These are phyloP conservation scores for Drosophila nannoptera DNA, from an alignment of 1,140 invertebrate species.

Conservation along the genomic window DNA sequence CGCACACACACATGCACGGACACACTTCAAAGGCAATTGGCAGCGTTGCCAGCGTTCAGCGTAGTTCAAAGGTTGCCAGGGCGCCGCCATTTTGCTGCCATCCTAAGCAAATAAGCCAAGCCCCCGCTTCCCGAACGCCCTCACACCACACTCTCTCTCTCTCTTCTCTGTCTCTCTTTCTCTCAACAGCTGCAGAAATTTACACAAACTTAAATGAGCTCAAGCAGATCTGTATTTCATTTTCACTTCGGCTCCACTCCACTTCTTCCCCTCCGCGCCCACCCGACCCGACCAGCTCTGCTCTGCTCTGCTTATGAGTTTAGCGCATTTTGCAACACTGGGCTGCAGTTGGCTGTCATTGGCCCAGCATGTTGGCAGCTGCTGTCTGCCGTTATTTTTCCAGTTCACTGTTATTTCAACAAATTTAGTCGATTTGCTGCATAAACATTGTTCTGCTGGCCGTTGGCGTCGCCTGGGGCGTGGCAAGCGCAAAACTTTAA, in stretches of 20 bases:
- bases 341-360: constrained; percentile 26
- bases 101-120: constrained; percentile 65
- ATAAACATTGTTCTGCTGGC: constrained; percentile 57
- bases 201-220: constrained; percentile 66
- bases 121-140: too few species aligned
- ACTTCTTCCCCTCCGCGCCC: background rate
- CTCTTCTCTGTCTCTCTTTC: background rate
- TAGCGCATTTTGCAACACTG: constrained; percentile 51
- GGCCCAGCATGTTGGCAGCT: constrained; percentile 8
- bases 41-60: constrained; percentile 30
- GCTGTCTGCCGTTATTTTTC: constrained; percentile 16
- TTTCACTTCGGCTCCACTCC: background rate
- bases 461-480: constrained; percentile 2
- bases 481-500: constrained; percentile 53
- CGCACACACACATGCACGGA: background rate
- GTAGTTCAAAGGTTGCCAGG: constrained; percentile 66
- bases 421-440: constrained; percentile 78
- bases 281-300: background rate
- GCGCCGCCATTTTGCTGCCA: constrained; percentile 47
- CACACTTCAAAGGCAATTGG: constrained; percentile 4
- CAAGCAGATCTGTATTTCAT: constrained; percentile 15
- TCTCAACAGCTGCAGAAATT: constrained; percentile 59
- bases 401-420: constrained; percentile 66
- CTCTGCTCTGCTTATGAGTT: constrained; percentile 57
- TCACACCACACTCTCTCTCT: background rate